phyloP scores from a whole-genome alignment of 2,797 vertebrate genomes.

The Arctocebus calabarensis region DNA sequence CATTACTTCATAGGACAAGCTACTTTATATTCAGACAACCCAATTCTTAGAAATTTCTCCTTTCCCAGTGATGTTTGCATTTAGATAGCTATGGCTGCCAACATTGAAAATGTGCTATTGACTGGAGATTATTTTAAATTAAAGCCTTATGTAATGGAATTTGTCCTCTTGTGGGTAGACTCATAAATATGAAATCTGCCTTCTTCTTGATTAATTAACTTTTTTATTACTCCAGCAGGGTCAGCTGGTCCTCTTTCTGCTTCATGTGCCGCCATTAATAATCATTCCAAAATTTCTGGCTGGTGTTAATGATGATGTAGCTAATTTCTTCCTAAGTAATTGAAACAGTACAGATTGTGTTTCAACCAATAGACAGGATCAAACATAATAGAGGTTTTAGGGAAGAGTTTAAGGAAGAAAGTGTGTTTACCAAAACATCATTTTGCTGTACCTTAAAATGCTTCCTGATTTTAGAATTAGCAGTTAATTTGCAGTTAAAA shows the following conservation, averaged over 20 bases:
- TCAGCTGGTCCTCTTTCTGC: conserved; percentile 79
- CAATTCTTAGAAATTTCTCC: background rate
- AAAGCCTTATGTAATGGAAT: conserved; percentile 67
- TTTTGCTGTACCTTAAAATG: conserved; percentile 1
- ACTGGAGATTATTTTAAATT: conserved; percentile 67
- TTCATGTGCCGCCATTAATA: conserved; percentile 78
- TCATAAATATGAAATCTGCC: conserved; percentile 77
- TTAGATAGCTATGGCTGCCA: conserved; percentile 3
- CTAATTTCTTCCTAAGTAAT: conserved; percentile 77
- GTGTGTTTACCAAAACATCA: background rate
- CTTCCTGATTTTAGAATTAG: conserved; percentile 37
- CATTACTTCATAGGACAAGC: background rate
- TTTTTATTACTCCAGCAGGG: conserved; percentile 70
- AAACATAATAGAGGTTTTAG: background rate
- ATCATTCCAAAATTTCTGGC: conserved; percentile 74
- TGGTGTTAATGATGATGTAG: conserved; percentile 74
- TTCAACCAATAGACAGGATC: conserved; percentile 66
- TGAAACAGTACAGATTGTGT: conserved; percentile 76
- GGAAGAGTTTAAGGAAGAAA: conserved; percentile 20
- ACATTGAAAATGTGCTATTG: background rate
- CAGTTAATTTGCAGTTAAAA: conserved; percentile 25
- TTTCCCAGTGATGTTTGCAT: conserved; percentile 53
- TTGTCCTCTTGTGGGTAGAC: conserved; percentile 67
- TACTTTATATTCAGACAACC: background rate
- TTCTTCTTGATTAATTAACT: conserved; percentile 79